Base-by-base conservation (phyloP, 2,888 invertebrate species). In the Lasius platythorax region DNA sequence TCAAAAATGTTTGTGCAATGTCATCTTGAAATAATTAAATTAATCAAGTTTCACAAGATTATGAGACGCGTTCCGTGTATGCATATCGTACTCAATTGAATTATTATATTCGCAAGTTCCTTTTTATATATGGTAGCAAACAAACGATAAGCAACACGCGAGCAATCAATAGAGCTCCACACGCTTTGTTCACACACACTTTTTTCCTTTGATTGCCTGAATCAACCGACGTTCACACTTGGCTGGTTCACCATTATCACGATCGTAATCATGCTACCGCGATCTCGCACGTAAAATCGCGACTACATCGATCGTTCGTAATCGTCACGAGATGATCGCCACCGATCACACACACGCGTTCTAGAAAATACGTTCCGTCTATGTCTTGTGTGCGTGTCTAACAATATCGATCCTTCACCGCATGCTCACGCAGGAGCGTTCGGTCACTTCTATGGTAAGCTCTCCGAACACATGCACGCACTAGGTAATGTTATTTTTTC, bases 401-500 rank as follows among this genome's bases (percentile, higher is more conserved):
- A 89, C 75, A 66, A 89, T 88, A 75, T 90, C 86, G 84, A 90
- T 88, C 87, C 87, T 91, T 91, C 88, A 88, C 91, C 90, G 90
- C 91, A 91, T 91, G 91, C 91, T 92, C 93, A 94, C 94, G 92
- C 95, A 95, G 95, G 95, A 94, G 92, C 94, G 93, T 92, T 95
- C 91, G 91, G 92, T 94, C 93, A 94, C 90, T 92, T 95, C 93
- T 95, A 94, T 92, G 95, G 93, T 95, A 95, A 95, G 94, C 92
- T 95, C 95, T 94, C 93, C 92, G 94, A 95, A 94, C 93, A 93
- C 93, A 94, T 94, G 94, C 94, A 95, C 93, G 94, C 94, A 93
- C 94, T 95, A 95, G 95, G 95, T 95, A 95, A 95, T 93, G 91
- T 93, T 92, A 93, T 92, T 92, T 92, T 93, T 92, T 90, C 89